Conservation (phyloP, 2,797 vertebrate genomes). For the Ataeniobius toweri region DNA sequence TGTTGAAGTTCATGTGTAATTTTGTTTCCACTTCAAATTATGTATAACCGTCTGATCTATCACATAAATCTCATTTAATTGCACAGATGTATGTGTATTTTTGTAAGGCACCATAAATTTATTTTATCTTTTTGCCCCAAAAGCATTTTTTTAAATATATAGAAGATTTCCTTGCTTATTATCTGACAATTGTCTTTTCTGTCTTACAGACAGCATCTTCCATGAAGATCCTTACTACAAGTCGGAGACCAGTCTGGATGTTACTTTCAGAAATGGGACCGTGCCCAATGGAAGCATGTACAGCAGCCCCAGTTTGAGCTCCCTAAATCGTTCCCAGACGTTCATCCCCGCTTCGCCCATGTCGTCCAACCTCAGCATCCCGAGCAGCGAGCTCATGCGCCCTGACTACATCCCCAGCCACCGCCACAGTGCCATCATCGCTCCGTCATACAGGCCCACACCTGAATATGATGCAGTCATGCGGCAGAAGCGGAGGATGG, state of each 20-base stretch:
- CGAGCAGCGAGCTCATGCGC: constrained; percentile 93
- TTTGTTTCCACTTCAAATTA: neutral
- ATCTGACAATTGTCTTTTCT: neutral
- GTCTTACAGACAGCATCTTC: constrained; percentile 90
- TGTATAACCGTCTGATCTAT: too few species aligned
- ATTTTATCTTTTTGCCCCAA: neutral
- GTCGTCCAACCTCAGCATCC: constrained; percentile 95
- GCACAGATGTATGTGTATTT: neutral
- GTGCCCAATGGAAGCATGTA: constrained; percentile 94
- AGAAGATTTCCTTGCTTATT: neutral
- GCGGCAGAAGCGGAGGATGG: constrained; percentile 88
- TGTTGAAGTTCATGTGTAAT: neutral
- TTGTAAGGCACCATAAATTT: neutral
- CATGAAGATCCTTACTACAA: constrained; percentile 92
- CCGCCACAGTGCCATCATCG: constrained; percentile 94
- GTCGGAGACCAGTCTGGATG: constrained; percentile 93
- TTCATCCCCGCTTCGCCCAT: constrained; percentile 91
- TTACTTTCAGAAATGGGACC: constrained; percentile 88
- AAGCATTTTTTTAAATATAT: neutral
- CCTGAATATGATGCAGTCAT: constrained; percentile 96
- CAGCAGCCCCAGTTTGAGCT: constrained; percentile 93
- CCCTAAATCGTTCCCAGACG: constrained; percentile 92
- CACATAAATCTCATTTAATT: too few species aligned
- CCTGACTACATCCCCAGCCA: constrained; percentile 94
- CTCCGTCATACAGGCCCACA: constrained; percentile 94